Percentiles rank a stretch among this genome's conserved stretches.
Conservation (phyloP, 2,113 vertebrate species). For the Vimba vimba region DNA sequence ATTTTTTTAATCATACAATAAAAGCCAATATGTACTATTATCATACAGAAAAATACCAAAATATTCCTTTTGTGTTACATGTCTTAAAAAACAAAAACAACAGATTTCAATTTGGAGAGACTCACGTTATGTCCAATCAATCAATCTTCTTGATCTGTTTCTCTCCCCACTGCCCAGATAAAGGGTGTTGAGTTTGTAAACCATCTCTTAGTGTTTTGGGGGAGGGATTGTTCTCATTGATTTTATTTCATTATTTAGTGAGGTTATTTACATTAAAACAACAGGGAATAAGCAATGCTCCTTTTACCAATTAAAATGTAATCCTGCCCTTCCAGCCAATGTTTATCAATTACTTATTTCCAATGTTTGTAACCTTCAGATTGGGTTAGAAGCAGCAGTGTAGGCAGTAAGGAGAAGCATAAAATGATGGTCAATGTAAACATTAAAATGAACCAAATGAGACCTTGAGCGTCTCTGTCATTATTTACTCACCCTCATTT, state of each 20-base stretch:
- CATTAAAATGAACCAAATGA: constrained; percentile 4
- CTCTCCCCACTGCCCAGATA: neutral
- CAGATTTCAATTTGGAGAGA: neutral
- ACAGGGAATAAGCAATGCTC: constrained; percentile 10
- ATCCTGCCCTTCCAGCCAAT: constrained; percentile 3
- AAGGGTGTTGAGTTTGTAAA: constrained; percentile 60
- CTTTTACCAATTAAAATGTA: constrained; percentile 42
- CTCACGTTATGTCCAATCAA: neutral
- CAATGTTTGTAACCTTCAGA: constrained; percentile 58
- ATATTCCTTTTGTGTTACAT: neutral
- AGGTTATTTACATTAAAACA: constrained; percentile 38
- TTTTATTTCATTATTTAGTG: constrained; percentile 24
- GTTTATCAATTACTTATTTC: constrained; percentile 35
- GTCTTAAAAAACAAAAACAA: too few relatives aligned
- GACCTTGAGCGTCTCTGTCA: neutral
- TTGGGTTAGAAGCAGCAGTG: constrained; percentile 56
- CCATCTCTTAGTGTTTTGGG: constrained; percentile 24
- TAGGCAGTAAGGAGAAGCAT: constrained; percentile 49
- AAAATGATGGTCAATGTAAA: constrained; percentile 53
- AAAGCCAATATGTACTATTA: neutral
- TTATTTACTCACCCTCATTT: neutral
- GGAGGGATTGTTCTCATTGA: constrained; percentile 13
- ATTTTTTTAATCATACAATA: neutral
- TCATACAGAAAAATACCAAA: neutral
- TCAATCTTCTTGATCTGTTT: constrained; percentile 6